Base-by-base conservation (phyloP, 2,888 invertebrate genomes). In the Deroplatys truncata region DNA sequence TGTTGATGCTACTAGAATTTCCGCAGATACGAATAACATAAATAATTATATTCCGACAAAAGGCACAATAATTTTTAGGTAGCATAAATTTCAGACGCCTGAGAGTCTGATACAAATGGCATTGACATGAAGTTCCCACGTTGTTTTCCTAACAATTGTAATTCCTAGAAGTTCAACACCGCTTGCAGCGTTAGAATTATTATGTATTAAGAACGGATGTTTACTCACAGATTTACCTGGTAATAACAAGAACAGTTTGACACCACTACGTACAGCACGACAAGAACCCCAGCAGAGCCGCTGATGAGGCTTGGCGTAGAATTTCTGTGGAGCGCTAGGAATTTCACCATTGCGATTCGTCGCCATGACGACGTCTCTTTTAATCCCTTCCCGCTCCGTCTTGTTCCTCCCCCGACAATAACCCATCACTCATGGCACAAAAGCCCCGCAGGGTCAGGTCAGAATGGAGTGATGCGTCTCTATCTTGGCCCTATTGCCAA, bases 311-410 rank as follows among this genome's bases (percentile, higher is more conserved):
- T 85, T 16, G 29, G 86, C 31, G 56, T 25, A 86, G 86, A 13
- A 86, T 86, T 72, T 82, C 86, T 86, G 72, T 86, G 86, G 86
- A 49, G 86, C 86, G 82, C 86, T 28, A 72, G 86, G 86, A 86
- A 86, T 86, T 86, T 82, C 86, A 86, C 29, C 86, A 86, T 86
- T 82, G 86, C 86, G 29, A 72, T 56, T 43, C 86, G 82, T 86
- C 86, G 25, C 72, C 86, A 86, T 86, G 86, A 72, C 28, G 56
- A 86, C 86, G 86, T 86, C 86, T 82, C 86, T 86, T 86, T 86
- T 86, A 86, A 86, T 82, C 86, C 82, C 86, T 82, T 49, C 29
- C 29, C 56, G 56, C 56, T 25, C 20, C 56, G 56, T 72, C 56
- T 72, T 72, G 56, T 72, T 72, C 56, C 20, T 72, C 56, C 56